Conservation (phyloP, 2,113 vertebrate species). For the Ameiurus melas region DNA sequence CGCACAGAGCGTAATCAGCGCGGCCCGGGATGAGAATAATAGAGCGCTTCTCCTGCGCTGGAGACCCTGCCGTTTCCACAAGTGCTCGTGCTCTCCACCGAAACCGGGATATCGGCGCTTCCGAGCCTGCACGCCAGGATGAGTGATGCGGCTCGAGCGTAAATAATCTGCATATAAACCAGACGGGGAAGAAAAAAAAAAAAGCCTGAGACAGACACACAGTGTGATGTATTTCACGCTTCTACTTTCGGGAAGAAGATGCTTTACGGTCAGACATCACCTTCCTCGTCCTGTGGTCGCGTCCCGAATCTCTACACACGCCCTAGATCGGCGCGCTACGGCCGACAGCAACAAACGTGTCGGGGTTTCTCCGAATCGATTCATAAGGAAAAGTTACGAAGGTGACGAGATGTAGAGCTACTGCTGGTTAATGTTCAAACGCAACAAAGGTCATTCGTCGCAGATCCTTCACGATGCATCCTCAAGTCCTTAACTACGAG, state of each 20-base stretch:
- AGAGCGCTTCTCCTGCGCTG: conserved; percentile 62
- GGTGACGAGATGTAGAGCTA: not conserved
- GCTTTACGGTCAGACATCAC: not conserved
- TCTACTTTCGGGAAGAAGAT: not conserved
- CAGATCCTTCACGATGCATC: not conserved
- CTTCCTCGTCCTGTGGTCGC: not conserved
- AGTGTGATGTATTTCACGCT: not conserved
- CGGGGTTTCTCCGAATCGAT: not conserved
- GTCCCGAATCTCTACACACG: not conserved
- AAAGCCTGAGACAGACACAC: not conserved
- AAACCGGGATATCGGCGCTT: conserved; percentile 57
- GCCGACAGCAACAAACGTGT: not conserved
- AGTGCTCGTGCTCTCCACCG: conserved; percentile 66
- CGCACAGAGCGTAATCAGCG: conserved; percentile 87
- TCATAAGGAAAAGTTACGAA: not conserved
- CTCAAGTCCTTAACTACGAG: not conserved
- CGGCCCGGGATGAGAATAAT: conserved; percentile 82
- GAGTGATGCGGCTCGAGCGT: conserved; percentile 65
- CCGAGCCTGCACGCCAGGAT: conserved; percentile 45
- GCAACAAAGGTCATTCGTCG: not conserved
- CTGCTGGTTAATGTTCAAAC: not conserved
- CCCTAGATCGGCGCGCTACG: not conserved
- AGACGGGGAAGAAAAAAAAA: conserved; percentile 31
- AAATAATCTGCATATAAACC: conserved; percentile 65
- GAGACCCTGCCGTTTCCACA: conserved; percentile 71